Percentiles rank a stretch among this genome's conserved stretches.
phyloP scores from a whole-genome alignment of 2,113 vertebrate genomes.

The Ciconia stormi region DNA sequence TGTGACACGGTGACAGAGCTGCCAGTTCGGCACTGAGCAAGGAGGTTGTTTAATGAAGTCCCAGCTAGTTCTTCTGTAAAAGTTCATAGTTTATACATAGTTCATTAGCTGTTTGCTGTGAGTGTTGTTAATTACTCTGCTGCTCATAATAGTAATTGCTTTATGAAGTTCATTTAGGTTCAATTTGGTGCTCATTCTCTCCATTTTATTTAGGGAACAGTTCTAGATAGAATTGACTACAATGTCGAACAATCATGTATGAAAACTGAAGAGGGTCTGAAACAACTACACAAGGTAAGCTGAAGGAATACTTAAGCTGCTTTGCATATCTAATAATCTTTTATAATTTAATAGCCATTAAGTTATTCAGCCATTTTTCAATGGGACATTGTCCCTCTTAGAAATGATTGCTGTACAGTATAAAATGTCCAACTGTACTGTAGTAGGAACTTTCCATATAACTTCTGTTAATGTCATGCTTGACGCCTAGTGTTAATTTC shows the following conservation, averaged over 20 bases:
- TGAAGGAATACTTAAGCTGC: not conserved
- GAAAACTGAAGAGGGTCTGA: constrained; percentile 95
- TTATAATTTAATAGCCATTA: not conserved
- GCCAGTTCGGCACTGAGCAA: not conserved
- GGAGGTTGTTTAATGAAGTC: not conserved
- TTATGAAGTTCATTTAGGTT: not conserved
- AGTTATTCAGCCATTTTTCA: not conserved
- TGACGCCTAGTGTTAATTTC: not conserved
- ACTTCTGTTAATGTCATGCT: not conserved
- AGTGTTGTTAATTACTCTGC: not conserved
- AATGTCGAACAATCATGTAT: constrained; percentile 96
- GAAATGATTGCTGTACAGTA: not conserved
- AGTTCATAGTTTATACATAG: not conserved
- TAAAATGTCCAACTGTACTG: not conserved
- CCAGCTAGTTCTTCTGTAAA: not conserved
- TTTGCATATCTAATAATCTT: not conserved
- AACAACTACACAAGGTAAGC: constrained; percentile 95
- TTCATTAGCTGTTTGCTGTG: not conserved
- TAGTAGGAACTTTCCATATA: not conserved
- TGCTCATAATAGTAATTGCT: not conserved
- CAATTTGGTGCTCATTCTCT: not conserved
- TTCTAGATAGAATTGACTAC: constrained; percentile 97
- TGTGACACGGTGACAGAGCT: not conserved
- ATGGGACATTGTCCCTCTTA: not conserved
- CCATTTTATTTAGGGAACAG: constrained; percentile 84